These are phyloP conservation scores for Zapus hudsonius DNA, from an alignment of 2,113 vertebrate species.

Conservation along the genomic window DNA sequence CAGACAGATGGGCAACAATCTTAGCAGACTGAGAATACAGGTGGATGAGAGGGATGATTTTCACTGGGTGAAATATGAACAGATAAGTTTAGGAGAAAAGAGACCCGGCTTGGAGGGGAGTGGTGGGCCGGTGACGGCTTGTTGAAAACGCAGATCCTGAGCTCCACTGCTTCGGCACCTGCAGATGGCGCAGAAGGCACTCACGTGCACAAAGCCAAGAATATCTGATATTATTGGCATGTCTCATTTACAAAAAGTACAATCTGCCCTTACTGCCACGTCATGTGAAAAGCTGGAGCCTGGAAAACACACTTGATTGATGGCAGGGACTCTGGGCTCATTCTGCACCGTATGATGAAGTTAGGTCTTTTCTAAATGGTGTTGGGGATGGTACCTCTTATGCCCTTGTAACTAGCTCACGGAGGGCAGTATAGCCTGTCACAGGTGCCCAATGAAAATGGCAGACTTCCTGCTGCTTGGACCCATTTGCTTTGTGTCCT, in stretches of 20 bases:
- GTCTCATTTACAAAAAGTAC: background rate
- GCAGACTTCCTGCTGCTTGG: background rate
- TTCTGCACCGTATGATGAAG: background rate
- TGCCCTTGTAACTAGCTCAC: background rate
- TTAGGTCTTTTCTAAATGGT: background rate
- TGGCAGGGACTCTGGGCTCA: background rate
- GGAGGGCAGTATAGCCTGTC: background rate
- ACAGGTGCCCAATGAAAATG: background rate
- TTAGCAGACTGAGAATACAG: background rate
- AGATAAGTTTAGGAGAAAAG: background rate
- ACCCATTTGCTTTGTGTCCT: background rate
- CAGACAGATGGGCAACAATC: conserved; percentile 57
- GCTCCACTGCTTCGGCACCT: background rate
- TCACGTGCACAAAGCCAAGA: background rate
- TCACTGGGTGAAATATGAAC: background rate
- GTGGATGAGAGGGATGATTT: background rate
- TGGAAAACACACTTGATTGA: background rate
- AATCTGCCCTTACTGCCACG: background rate
- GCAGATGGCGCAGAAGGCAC: background rate
- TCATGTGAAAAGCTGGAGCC: background rate
- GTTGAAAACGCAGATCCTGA: background rate
- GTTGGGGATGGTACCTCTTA: background rate
- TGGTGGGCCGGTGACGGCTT: background rate
- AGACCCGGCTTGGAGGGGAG: background rate
- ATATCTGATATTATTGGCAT: background rate